A percentile compares a stretch with the other conserved stretches of the same genome.
These are phyloP conservation scores for Pao palembangensis DNA, from an alignment of 2,113 vertebrate genomes.

Conservation along the genomic window DNA sequence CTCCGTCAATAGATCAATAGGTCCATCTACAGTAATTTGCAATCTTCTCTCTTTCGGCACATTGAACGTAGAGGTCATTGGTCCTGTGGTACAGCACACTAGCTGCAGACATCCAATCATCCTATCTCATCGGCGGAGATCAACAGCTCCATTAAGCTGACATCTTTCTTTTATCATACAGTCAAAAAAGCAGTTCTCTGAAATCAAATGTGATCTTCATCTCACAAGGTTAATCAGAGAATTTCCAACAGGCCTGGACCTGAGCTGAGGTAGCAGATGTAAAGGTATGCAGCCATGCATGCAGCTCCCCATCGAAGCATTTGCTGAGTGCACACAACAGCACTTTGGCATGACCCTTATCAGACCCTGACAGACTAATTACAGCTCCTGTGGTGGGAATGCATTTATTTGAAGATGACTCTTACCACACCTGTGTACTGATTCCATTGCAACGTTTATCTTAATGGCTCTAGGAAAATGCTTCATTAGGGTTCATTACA, in stretches of 20 bases:
- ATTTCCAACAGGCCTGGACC: constrained; percentile 55
- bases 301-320: constrained; percentile 5
- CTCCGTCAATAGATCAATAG: constrained; percentile 40
- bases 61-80: neutral
- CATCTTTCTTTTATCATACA: constrained; percentile 17
- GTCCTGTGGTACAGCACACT: neutral
- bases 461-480: constrained; percentile 67
- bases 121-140: constrained; percentile 15
- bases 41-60: constrained; percentile 2
- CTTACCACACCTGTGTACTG: constrained; percentile 66
- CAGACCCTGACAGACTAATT: constrained; percentile 64
- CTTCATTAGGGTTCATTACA: constrained; percentile 72
- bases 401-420: constrained; percentile 72
- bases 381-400: constrained; percentile 66
- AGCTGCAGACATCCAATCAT: constrained; percentile 23
- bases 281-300: neutral
- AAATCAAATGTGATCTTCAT: constrained; percentile 50
- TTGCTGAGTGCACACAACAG: constrained; percentile 38
- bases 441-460: constrained; percentile 68
- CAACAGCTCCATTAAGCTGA: neutral
- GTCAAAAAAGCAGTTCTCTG: constrained; percentile 51
- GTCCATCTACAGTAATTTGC: constrained; percentile 31
- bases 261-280: constrained; percentile 28
- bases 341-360: constrained; percentile 61
- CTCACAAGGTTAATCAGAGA: constrained; percentile 66